These are phyloP conservation scores for Aphodius granarius DNA, from an alignment of 2,888 invertebrate species.

Conservation along the genomic window DNA sequence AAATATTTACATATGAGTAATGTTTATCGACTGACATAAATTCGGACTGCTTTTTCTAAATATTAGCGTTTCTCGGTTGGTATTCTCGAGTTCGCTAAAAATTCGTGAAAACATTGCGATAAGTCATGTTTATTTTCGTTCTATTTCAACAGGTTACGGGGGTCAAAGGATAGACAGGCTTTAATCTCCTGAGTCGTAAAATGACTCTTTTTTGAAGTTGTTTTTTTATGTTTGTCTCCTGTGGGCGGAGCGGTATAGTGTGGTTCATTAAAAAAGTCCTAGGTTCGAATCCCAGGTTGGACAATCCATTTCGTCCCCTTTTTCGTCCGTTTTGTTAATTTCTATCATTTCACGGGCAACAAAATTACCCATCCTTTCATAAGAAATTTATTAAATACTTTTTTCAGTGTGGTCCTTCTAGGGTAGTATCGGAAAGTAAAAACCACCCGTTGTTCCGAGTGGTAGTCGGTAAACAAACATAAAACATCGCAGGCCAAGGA, in stretches of 20 bases:
- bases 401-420: too few species aligned
- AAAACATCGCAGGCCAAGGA: background rate
- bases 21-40: background rate
- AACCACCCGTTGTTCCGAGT: background rate
- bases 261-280: too few species aligned
- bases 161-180: background rate
- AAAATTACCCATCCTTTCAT: conserved; percentile 2
- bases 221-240: too few species aligned
- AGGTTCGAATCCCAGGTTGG: too few species aligned
- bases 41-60: background rate
- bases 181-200: background rate
- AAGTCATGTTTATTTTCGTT: background rate
- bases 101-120: background rate
- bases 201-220: background rate
- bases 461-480: background rate
- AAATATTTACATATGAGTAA: background rate
- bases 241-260: too few species aligned
- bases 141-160: background rate
- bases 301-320: too few species aligned
- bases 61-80: background rate
- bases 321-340: too few species aligned
- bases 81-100: background rate
- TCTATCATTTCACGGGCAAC: too few species aligned
- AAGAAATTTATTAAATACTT: too few species aligned
- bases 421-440: too few species aligned